Base-by-base conservation (phyloP, 2,888 invertebrate species). In the Hemicrepidius hirtus region DNA sequence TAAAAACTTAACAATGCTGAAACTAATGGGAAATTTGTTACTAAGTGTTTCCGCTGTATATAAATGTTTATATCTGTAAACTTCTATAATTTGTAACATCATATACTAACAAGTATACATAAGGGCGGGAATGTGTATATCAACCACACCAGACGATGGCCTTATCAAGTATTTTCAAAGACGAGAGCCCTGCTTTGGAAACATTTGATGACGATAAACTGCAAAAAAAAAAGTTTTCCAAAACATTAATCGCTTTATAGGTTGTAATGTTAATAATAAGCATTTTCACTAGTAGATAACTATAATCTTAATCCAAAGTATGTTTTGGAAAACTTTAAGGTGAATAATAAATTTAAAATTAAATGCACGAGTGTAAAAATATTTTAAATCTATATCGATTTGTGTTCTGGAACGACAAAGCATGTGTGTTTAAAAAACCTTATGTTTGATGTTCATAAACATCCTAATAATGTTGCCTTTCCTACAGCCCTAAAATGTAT, bases 121-220 rank as follows among this genome's bases (percentile, higher is more conserved):
- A 35, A 37, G 37, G 18, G 55, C 40, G 44, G 53, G 40, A 66
- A 53, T 53, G 37, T 67, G 20, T 44, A 10, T 60, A 21, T 40
- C 18, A 24, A 59, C 16, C 7, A 44, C 7, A 44, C n/a, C 44
- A 46, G 13, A 3, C 40, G 28, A 46, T 37, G 55, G 20, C 32
- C 37, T 68, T 24, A 18, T 67, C 80, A 81, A 80, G 78, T 74
- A 81, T 82, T 84, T 84, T 82, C 81, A 81, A 82, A 76, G 78
- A 71, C 77, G 53, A 73, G 84, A 84, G 84, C 84, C 84, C 84
- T 82, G 80, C 79, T 79, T 83, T 82, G 81, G 80, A 83, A 83
- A 82, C 80, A 77, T 76, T 81, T 81, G 44, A 60, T 24, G 68
- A 68, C 37, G 44, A 10, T 5, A 28, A n/a, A 18, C 16, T 28